phyloP scores from a whole-genome alignment of 2,888 invertebrate genomes.

The Drosophila kuntzei region DNA sequence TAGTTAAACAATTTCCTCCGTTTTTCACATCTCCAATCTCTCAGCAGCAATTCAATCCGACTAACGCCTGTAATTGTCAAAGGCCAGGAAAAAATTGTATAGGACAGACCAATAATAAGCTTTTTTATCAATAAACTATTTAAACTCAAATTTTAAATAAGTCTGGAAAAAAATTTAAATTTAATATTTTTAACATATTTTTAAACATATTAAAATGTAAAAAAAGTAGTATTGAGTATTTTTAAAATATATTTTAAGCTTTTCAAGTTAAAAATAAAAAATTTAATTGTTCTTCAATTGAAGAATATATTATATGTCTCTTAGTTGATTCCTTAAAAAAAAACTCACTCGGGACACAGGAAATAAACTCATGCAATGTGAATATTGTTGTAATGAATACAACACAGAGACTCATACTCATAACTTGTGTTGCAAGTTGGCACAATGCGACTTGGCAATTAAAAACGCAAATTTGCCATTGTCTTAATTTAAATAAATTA shows the following conservation, averaged over 20 bases:
- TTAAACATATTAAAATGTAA: no score
- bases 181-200: no score
- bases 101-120: no score
- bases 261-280: neutral
- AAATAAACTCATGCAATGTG: constrained; percentile 14
- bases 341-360: constrained; percentile 28
- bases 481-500: constrained; percentile 82
- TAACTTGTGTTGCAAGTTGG: constrained; percentile 9
- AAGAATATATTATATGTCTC: neutral
- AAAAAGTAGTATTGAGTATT: no score
- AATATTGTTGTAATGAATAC: constrained; percentile 11
- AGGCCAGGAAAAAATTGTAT: constrained; percentile 15
- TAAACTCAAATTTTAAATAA: no score
- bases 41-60: constrained; percentile 13
- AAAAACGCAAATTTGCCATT: constrained; percentile 77
- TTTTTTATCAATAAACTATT: no score
- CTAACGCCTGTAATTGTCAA: constrained; percentile 71
- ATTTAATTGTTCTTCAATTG: neutral
- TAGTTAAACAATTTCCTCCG: constrained; percentile 45
- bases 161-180: no score
- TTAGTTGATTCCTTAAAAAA: constrained; percentile 6
- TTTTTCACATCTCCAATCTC: constrained; percentile 23
- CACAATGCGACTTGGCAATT: constrained; percentile 62
- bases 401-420: constrained; percentile 7
- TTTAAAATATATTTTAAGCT: no score